phyloP scores from a whole-genome alignment of 2,113 vertebrate species.

The Crotalus horridus region DNA sequence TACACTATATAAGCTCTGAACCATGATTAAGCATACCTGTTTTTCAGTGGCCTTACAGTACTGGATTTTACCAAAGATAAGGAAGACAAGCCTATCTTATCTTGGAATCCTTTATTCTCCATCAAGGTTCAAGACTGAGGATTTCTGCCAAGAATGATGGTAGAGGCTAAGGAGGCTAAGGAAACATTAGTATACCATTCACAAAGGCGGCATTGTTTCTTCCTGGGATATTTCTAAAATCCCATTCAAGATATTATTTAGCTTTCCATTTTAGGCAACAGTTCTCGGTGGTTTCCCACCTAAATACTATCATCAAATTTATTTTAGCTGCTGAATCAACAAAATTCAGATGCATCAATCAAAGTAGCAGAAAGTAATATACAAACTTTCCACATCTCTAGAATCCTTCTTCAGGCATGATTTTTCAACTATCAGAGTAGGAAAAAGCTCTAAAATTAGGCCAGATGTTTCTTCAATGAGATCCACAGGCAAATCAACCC shows the following conservation, averaged over 20 bases:
- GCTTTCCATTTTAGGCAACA: no score
- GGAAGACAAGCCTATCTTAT: background rate
- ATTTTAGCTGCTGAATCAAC: no score
- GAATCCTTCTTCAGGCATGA: no score
- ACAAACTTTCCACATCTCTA: no score
- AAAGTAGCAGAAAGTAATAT: no score
- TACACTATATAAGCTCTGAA: background rate
- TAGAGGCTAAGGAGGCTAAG: background rate
- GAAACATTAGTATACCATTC: no score
- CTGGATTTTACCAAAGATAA: background rate
- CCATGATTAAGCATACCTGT: background rate
- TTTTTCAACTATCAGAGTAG: no score
- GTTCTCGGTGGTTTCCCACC: no score
- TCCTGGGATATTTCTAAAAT: background rate
- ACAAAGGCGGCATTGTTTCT: background rate
- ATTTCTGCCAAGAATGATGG: background rate
- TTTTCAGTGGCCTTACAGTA: background rate
- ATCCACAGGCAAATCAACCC: background rate
- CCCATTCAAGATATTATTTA: background rate
- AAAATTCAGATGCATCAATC: no score
- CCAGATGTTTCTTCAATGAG: background rate
- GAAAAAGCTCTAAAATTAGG: no score
- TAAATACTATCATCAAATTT: no score
- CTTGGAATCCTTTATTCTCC: background rate
- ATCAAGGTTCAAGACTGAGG: background rate